phyloP scores from a whole-genome alignment of 2,797 vertebrate genomes.

The Bradypodion ventrale region DNA sequence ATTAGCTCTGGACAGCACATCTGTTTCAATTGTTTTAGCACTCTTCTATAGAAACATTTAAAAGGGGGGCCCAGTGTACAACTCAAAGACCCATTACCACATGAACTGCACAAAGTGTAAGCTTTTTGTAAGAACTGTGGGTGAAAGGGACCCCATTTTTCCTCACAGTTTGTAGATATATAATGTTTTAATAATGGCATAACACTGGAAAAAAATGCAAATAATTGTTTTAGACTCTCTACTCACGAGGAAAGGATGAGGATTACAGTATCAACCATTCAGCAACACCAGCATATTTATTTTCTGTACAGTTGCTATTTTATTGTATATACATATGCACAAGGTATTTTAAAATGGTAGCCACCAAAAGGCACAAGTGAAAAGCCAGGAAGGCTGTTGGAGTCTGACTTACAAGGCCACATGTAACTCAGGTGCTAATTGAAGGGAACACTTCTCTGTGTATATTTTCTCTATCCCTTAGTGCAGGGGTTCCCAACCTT shows the following conservation, averaged over 20 bases:
- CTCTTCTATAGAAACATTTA: background rate
- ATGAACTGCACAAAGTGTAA: background rate
- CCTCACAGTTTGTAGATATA: no score
- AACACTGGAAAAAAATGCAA: background rate
- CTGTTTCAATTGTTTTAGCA: background rate
- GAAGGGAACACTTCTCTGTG: background rate
- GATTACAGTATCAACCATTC: background rate
- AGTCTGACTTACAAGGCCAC: background rate
- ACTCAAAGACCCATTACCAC: background rate
- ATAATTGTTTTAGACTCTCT: background rate
- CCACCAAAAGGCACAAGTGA: background rate
- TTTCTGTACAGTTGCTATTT: background rate
- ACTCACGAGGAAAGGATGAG: background rate
- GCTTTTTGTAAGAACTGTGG: background rate
- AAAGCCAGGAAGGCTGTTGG: background rate
- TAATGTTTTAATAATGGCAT: background rate
- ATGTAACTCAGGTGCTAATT: background rate
- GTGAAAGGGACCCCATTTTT: background rate
- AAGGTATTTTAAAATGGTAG: background rate
- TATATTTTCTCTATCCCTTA: background rate
- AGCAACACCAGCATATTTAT: background rate
- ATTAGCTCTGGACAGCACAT: background rate
- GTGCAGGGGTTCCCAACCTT: no score
- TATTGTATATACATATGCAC: background rate
- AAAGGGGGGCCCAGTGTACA: background rate